phyloP scores from a whole-genome alignment of 1,140 invertebrate species.

The Theocolax elegans region DNA sequence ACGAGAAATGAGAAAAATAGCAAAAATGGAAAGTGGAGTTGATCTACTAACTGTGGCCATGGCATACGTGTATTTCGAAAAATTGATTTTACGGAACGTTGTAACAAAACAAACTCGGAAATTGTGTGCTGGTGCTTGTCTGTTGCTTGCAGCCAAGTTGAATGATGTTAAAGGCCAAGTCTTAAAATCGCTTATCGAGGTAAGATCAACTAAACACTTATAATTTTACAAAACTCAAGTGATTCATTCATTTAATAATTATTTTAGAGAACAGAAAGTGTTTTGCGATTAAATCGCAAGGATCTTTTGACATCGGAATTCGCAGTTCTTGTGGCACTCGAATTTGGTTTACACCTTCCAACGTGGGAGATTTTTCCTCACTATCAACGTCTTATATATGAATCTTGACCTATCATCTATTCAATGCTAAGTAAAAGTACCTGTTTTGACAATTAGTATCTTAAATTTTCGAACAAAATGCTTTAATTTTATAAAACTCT shows the following conservation, averaged over 20 bases:
- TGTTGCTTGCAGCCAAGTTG: conserved; percentile 93
- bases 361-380: conserved; percentile 93
- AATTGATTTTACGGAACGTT: conserved; percentile 89
- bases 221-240: background rate
- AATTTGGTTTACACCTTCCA: conserved; percentile 93
- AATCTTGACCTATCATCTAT: conserved; percentile 74
- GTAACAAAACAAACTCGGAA: conserved; percentile 97
- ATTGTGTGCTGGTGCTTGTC: conserved; percentile 92
- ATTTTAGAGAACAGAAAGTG: conserved; percentile 86
- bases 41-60: conserved; percentile 94
- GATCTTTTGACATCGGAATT: conserved; percentile 93
- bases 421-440: conserved; percentile 30
- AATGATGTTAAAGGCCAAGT: conserved; percentile 95
- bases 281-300: conserved; percentile 90
- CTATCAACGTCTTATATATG: conserved; percentile 91
- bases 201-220: conserved; percentile 56
- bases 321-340: conserved; percentile 91
- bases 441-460: conserved; percentile 30
- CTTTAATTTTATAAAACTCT: conserved; percentile 14
- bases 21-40: conserved; percentile 84
- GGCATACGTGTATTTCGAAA: conserved; percentile 98
- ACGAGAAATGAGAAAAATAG: conserved; percentile 94
- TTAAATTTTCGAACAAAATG: background rate
- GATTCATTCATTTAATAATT: conserved; percentile 16
- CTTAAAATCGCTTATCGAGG: conserved; percentile 88